phyloP scores from a whole-genome alignment of 2,113 vertebrate genomes.

The Lepus americanus region DNA sequence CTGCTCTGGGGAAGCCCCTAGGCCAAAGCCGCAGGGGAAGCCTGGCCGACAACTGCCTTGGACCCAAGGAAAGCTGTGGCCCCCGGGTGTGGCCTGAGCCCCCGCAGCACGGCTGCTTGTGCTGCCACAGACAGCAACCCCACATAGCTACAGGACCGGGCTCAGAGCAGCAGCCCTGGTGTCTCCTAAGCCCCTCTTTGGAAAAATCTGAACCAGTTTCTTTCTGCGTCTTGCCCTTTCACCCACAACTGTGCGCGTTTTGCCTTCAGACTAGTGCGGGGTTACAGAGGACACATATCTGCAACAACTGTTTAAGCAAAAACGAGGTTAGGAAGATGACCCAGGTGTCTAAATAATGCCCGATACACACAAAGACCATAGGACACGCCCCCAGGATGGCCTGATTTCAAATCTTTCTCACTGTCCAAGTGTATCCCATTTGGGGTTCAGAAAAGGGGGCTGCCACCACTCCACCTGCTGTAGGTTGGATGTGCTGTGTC shows the following conservation, averaged over 20 bases:
- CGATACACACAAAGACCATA: neutral
- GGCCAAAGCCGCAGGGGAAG: neutral
- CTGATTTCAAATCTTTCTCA: constrained; percentile 33
- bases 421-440: neutral
- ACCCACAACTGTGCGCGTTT: neutral
- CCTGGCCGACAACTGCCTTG: too few relatives aligned
- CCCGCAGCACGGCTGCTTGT: neutral
- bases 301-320: neutral
- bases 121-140: neutral
- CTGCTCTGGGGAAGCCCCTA: neutral
- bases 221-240: neutral
- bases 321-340: constrained; percentile 21
- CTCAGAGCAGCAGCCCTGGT: neutral
- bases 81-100: neutral
- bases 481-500: too few relatives aligned
- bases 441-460: neutral
- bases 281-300: neutral
- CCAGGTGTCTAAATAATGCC: neutral
- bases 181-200: neutral
- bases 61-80: too few relatives aligned
- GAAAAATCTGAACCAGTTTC: neutral
- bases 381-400: fast-evolving
- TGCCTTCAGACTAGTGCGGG: neutral
- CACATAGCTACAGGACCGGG: neutral
- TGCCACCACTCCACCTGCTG: neutral